A percentile compares a stretch with the other conserved stretches of the same genome.
Evolutionary conservation across 2,888 invertebrate genomes (phyloP).

Genomic region (Drosophila koepferae): DNA sequence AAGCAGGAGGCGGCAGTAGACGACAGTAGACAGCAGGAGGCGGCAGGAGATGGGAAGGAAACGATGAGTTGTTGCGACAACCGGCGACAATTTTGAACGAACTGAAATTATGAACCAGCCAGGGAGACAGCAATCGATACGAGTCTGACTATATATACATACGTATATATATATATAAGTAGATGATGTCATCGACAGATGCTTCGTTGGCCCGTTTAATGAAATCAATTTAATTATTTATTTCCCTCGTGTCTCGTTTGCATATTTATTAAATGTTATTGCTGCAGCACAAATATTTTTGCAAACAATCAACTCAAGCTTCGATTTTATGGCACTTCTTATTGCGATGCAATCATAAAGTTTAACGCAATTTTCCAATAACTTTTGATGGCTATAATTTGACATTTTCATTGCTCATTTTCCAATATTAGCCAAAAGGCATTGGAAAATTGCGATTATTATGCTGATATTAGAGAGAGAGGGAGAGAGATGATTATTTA

Average conservation of each 20-base stretch:
- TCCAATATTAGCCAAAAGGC: background rate
- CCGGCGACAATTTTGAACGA: constrained; percentile 76
- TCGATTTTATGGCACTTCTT: constrained; percentile 3
- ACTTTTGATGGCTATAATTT: background rate
- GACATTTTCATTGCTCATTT: constrained; percentile 5
- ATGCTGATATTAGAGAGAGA: background rate
- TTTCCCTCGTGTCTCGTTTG: constrained; percentile 57
- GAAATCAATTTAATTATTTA: constrained; percentile 78
- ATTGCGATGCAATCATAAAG: background rate
- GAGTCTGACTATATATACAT: constrained; percentile 14
- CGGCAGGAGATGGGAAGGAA: constrained; percentile 30
- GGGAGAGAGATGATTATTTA: too few species aligned
- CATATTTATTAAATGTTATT: constrained; percentile 66
- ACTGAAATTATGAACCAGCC: constrained; percentile 63
- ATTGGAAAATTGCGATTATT: background rate
- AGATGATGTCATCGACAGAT: constrained; percentile 64
- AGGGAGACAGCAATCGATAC: constrained; percentile 53
- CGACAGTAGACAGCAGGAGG: background rate
- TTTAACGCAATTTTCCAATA: background rate
- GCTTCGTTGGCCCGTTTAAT: constrained; percentile 55
- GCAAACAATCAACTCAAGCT: constrained; percentile 10
- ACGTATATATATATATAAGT: background rate
- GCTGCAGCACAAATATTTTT: background rate
- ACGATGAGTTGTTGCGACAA: constrained; percentile 66
- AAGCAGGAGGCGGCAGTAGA: background rate